Conservation (phyloP, 2,888 invertebrate genomes). For the Odontocolon sp. region DNA sequence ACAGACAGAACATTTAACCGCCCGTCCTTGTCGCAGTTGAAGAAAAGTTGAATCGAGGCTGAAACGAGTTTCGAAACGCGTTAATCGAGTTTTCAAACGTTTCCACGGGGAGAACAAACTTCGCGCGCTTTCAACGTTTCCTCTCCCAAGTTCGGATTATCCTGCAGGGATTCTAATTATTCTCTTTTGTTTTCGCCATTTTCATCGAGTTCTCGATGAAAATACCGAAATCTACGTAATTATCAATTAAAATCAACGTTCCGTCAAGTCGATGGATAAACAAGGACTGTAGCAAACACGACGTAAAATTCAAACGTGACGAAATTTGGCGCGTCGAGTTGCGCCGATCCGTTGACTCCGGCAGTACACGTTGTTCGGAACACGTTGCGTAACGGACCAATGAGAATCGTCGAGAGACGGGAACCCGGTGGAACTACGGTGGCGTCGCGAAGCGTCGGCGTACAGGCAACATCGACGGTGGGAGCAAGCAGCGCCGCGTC, state of each 20-base stretch:
- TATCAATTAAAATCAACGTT: too few relatives aligned
- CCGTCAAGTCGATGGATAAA: not conserved
- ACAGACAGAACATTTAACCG: conserved; percentile 49
- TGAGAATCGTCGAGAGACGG: conserved; percentile 27
- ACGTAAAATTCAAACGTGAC: not conserved
- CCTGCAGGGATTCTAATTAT: conserved; percentile 28
- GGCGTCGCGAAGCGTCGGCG: conserved; percentile 60
- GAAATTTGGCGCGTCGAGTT: not conserved
- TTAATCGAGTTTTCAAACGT: conserved; percentile 68
- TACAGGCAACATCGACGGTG: conserved; percentile 52
- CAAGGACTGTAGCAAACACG: not conserved
- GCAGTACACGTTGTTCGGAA: conserved; percentile 46
- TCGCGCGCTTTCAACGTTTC: conserved; percentile 2
- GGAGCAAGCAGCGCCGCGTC: conserved; percentile 61
- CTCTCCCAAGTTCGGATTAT: conserved; percentile 4
- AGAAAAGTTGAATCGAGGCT: conserved; percentile 70
- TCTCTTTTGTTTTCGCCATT: too few relatives aligned
- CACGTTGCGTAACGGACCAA: conserved; percentile 33
- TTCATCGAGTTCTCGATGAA: too few relatives aligned
- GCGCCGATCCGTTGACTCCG: conserved; percentile 29
- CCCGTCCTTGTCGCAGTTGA: conserved; percentile 61
- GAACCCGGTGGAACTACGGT: conserved; percentile 50
- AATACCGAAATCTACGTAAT: too few relatives aligned
- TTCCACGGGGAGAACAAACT: conserved; percentile 53
- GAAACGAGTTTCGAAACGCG: conserved; percentile 70